Evolutionary conservation across 1,140 invertebrate species (phyloP).

Genomic region (Aphis craccivora): DNA sequence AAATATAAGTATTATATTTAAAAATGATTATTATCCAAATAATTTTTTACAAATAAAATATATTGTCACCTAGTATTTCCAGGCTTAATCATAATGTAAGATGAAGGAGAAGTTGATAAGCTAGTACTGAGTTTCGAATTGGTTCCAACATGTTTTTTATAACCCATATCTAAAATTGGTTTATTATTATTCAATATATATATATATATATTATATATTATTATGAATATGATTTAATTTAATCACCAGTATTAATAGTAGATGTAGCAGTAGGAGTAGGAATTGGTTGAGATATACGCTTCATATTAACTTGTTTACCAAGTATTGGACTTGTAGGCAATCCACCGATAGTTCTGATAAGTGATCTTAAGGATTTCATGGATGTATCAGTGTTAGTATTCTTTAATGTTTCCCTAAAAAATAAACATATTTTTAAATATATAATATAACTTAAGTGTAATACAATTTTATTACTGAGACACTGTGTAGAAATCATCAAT

Average conservation of each 20-base stretch:
- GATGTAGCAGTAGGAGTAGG: slow-evolving; percentile 63
- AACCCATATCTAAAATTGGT: slow-evolving; percentile 43
- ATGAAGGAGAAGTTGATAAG: slow-evolving; percentile 50
- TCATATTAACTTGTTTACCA: slow-evolving; percentile 68
- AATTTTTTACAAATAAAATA: background rate
- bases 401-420: slow-evolving; percentile 67
- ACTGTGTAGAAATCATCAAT: slow-evolving; percentile 94
- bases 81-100: slow-evolving; percentile 32
- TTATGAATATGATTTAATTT: slow-evolving; percentile 59
- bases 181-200: background rate
- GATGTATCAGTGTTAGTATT: slow-evolving; percentile 60
- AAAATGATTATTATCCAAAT: background rate
- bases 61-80: slow-evolving; percentile 44
- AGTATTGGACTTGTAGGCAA: slow-evolving; percentile 76
- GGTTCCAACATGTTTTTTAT: slow-evolving; percentile 47
- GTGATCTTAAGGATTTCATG: slow-evolving; percentile 75
- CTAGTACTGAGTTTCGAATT: slow-evolving; percentile 47
- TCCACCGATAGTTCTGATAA: slow-evolving; percentile 81
- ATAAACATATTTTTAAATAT: slow-evolving; percentile 59
- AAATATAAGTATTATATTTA: background rate
- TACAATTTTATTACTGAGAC: slow-evolving; percentile 73
- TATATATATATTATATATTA: background rate
- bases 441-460: slow-evolving; percentile 50
- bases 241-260: slow-evolving; percentile 64
- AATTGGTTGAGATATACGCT: slow-evolving; percentile 63